Base-by-base conservation (phyloP, 23 tunicate genomes). In the Phallusia fumigata region DNA sequence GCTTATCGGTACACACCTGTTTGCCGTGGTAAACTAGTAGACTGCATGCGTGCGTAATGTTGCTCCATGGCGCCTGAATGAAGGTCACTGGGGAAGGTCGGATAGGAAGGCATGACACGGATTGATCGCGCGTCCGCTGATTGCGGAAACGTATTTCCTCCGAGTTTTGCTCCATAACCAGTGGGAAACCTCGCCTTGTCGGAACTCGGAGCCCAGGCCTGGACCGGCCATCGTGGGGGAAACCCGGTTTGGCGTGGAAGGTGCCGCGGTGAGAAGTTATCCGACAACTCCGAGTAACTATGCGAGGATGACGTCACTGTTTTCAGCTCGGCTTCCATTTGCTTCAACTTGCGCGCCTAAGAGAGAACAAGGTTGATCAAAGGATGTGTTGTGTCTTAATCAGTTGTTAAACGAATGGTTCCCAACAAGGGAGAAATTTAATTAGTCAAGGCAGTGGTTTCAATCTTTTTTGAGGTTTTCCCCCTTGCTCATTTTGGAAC, bases 301-400 rank as follows among this genome's bases (percentile, higher is more conserved):
- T 76, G 69, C 15, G 76, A 19, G 15, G 88, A 16, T 45, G 76
- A 34, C 35, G 88, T 74, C 34, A 47, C 81, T 2, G 11, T 19
- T 18, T 77, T 50, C 19, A 84, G 15, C 35, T 77, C 76, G 6
- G 81, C 35, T 64, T 84, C 76, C 81, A 84, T 22, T 31, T 84
- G 88, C 26, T 76, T 76, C 33, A 76, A 64, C 52, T 77, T 84
- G 32, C 88, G 82, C 2, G 76, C 80, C 88, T 84, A 65, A n/a
- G 73, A 36, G 2, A 30, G 52, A 3, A n/a, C 22, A 36, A 40
- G 10, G 47, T 3, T 3, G 47, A 40, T 40, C 5, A 40, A 40
- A 40, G 5, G 10, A 40, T 3, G 47, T 40, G 10, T 40, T 40
- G 47, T 3, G n/a, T 3, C 47, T 40, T 40, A 10, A 40, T 40